A percentile compares a stretch with the other conserved stretches of the same genome.
Conservation (phyloP, 2,113 vertebrate genomes). For the Mesoclemmys tuberculata region DNA sequence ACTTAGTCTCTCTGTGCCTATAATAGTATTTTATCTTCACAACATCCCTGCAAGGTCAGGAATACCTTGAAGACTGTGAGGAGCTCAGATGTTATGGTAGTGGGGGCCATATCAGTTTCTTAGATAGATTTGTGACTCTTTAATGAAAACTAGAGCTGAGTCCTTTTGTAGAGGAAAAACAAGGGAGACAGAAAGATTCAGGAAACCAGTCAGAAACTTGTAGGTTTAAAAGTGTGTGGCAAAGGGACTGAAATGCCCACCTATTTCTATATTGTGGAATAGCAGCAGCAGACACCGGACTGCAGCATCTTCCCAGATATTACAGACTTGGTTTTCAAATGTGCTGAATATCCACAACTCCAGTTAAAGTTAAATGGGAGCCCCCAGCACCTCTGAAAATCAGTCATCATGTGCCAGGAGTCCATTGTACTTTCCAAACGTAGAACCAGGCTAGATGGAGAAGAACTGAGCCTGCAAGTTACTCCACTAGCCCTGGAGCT, state of each 20-base stretch:
- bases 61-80: too few relatives aligned
- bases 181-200: neutral
- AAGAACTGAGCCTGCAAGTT: neutral
- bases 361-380: neutral
- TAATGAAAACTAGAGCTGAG: neutral
- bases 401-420: neutral
- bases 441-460: neutral
- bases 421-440: neutral
- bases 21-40: too few relatives aligned
- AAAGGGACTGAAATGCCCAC: neutral
- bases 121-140: neutral
- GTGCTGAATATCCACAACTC: neutral
- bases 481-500: neutral
- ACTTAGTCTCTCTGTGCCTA: too few relatives aligned
- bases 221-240: too few relatives aligned
- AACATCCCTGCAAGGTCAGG: too few relatives aligned
- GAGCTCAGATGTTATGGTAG: too few relatives aligned
- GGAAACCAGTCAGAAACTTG: neutral
- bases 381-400: neutral
- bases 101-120: neutral
- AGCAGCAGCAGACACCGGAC: neutral
- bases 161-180: neutral
- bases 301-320: neutral
- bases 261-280: neutral
- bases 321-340: neutral